phyloP scores from a whole-genome alignment of 2,797 vertebrate genomes.

The Dermochelys coriacea region DNA sequence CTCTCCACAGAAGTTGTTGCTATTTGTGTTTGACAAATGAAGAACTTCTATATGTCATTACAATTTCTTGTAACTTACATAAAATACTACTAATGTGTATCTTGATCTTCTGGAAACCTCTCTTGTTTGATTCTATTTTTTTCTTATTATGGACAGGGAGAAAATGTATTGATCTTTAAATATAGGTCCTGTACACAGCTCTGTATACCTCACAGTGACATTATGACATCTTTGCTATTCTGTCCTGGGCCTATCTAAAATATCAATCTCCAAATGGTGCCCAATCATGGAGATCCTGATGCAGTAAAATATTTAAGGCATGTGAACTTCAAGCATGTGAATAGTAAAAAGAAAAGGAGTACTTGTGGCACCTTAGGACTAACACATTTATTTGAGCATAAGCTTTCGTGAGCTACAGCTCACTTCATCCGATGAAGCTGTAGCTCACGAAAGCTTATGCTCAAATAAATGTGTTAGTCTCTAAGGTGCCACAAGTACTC shows the following conservation, averaged over 20 bases:
- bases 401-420: too few relatives aligned
- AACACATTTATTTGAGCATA: too few relatives aligned
- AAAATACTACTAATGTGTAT: background rate
- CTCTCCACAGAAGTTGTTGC: background rate
- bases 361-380: too few relatives aligned
- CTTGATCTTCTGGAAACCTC: background rate
- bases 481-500: too few relatives aligned
- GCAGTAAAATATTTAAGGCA: background rate
- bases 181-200: background rate
- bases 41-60: background rate
- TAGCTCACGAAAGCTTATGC: too few relatives aligned
- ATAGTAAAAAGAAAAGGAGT: too few relatives aligned
- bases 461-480: too few relatives aligned
- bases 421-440: too few relatives aligned
- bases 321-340: constrained; percentile 24
- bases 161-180: background rate
- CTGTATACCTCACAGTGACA: background rate
- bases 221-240: background rate
- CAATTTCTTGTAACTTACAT: background rate
- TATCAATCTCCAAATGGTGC: background rate
- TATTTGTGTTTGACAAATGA: background rate
- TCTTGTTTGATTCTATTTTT: background rate
- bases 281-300: background rate
- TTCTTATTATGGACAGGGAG: background rate
- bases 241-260: background rate